Percentiles rank a stretch among this genome's conserved stretches.
phyloP scores from a whole-genome alignment of 1,140 invertebrate species.

The Stenopsyche tienmushanensis region DNA sequence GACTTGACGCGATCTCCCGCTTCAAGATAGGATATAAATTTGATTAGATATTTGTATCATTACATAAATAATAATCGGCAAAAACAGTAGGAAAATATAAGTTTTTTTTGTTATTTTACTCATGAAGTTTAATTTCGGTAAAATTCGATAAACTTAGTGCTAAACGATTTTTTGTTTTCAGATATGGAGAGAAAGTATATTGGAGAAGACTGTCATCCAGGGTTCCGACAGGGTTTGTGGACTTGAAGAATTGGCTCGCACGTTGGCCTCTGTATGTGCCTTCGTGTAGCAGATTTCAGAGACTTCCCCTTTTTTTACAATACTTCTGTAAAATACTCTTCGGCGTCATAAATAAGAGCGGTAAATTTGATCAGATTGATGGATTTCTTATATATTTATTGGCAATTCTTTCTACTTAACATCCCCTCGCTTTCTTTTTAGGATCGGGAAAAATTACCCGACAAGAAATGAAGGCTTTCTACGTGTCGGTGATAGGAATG shows the following conservation, averaged over 20 bases:
- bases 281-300: constrained; percentile 57
- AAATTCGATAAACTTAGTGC: no score
- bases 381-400: no score
- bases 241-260: constrained; percentile 63
- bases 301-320: constrained; percentile 69
- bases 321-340: constrained; percentile 72
- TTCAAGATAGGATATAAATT: no score
- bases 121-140: no score
- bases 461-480: constrained; percentile 65
- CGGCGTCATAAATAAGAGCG: constrained; percentile 68
- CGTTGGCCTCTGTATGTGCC: constrained; percentile 63
- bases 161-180: constrained; percentile 39
- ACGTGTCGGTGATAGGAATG: constrained; percentile 67
- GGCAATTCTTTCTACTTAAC: neutral
- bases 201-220: constrained; percentile 51
- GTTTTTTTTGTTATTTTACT: no score
- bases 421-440: constrained; percentile 32
- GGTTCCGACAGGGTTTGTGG: constrained; percentile 48
- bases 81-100: no score
- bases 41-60: no score
- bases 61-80: no score
- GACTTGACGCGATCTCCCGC: no score
- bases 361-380: no score
- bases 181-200: constrained; percentile 51
- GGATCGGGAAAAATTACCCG: constrained; percentile 64